Evolutionary conservation across 92 coral and sea anemone species (phyloP).

Genomic region (Zoanthus sansibaricus): DNA sequence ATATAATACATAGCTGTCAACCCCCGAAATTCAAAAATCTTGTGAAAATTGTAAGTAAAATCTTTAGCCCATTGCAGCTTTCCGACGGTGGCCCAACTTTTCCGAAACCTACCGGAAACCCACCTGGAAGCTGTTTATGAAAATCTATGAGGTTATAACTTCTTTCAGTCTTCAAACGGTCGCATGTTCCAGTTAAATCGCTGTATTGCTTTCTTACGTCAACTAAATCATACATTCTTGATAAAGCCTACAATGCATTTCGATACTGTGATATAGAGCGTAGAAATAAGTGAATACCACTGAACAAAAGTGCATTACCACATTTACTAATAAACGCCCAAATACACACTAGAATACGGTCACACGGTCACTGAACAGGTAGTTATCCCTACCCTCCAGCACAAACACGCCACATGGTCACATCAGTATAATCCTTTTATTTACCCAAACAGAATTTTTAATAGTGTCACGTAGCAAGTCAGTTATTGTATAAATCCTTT

Average conservation of each 20-base stretch:
- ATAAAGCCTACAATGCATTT: conserved; percentile 5
- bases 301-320: conserved; percentile 4
- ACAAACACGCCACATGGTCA: background rate
- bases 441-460: background rate
- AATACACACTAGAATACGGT: background rate
- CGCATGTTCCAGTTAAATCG: too few species aligned
- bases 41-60: too few species aligned
- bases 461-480: too few species aligned
- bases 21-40: too few species aligned
- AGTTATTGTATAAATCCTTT: too few species aligned
- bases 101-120: background rate
- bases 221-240: conserved; percentile 6
- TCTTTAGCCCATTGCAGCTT: too few species aligned
- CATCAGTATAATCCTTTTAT: background rate
- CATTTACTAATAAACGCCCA: conserved; percentile 10
- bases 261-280: conserved; percentile 15
- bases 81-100: too few species aligned
- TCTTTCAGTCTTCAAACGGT: too few species aligned
- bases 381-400: background rate
- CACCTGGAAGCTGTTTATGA: background rate
- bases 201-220: background rate
- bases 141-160: background rate
- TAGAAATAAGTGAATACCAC: conserved; percentile 9
- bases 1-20: too few species aligned
- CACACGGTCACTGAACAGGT: background rate